Evolutionary conservation across 2,797 vertebrate genomes (phyloP), one percentile per base, ranked within the genome.

Genomic region (Clangula hyemalis): DNA sequence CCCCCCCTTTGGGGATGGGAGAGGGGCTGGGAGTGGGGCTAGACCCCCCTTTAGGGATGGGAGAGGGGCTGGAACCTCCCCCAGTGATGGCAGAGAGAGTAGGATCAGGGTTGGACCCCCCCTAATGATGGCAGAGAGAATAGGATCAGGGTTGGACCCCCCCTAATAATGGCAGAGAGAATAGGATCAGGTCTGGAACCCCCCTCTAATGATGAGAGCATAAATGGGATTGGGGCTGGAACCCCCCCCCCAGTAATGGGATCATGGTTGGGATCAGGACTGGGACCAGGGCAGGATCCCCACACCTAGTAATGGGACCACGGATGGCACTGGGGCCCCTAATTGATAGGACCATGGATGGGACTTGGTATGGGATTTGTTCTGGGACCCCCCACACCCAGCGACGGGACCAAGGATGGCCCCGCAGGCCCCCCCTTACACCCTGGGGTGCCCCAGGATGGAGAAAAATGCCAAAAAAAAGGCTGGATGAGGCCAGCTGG

Each of bases 401-500:
- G 27, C 6, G 5, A 20, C 10, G 61, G 61, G 61, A 41, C 28
- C 27, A 30, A 41, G 38, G 38, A 41, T 64, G 38, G 27, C 28
- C 41, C 13, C 64, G 25, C 13, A 4, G 32, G 16, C 11, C 6
- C 15, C 14, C 2, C 16, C 4, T 9, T 12, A 1, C 38, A 41
- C n/a, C 18, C 34, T 2, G 1, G 21, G 28, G 56, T 57, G 36
- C 17, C 43, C 56, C 8, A 4, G 17, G 13, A 8, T 25, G 34
- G 27, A 20, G 7, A 25, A 28, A 54, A 34, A 38, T 14, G 8
- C 30, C 8, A 68, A 8, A 60, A 18, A 71, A 71, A 8, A 1
- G 3, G 9, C 6, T 21, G 28, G 45, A 51, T 1, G 6, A 68
- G 14, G 16, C 34, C 17, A 0, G 1, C 8, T 11, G 36, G 34